Evolutionary conservation across 2,113 vertebrate genomes (phyloP).

Genomic region (Strix uralensis): DNA sequence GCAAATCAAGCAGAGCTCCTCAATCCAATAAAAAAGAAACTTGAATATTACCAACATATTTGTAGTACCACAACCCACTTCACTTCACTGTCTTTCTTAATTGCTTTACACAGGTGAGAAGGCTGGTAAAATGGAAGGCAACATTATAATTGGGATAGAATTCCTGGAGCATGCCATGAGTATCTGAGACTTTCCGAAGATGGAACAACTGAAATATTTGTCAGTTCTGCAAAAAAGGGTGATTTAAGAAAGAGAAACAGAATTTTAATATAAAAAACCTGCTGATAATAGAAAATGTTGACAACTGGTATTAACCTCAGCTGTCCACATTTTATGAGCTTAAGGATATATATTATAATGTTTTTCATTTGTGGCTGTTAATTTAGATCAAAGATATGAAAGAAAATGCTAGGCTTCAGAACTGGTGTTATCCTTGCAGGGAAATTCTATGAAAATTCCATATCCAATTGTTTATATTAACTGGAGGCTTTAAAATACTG

Average conservation of each 20-base stretch:
- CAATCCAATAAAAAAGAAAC: conserved; percentile 11
- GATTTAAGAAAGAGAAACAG: neutral
- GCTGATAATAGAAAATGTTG: neutral
- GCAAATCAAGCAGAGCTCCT: conserved; percentile 9
- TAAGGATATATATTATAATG: neutral
- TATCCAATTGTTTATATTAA: neutral
- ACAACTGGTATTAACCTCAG: neutral
- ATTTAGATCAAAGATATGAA: neutral
- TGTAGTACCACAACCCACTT: neutral
- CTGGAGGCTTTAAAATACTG: neutral
- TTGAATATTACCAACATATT: neutral
- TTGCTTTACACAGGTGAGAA: conserved; percentile 16
- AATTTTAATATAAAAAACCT: neutral
- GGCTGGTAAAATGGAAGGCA: neutral
- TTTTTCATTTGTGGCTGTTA: neutral
- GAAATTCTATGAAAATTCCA: neutral
- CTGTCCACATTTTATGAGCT: neutral
- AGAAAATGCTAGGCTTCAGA: neutral
- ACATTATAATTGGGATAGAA: neutral
- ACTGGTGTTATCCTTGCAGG: neutral
- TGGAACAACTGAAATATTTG: neutral
- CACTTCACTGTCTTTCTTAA: conserved; percentile 1
- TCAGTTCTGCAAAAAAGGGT: neutral
- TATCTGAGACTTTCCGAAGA: neutral
- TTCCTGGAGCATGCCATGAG: neutral